Percentiles rank a stretch among this genome's conserved stretches.
Conservation (phyloP, 2,113 vertebrate species). For the Ochotona princeps region DNA sequence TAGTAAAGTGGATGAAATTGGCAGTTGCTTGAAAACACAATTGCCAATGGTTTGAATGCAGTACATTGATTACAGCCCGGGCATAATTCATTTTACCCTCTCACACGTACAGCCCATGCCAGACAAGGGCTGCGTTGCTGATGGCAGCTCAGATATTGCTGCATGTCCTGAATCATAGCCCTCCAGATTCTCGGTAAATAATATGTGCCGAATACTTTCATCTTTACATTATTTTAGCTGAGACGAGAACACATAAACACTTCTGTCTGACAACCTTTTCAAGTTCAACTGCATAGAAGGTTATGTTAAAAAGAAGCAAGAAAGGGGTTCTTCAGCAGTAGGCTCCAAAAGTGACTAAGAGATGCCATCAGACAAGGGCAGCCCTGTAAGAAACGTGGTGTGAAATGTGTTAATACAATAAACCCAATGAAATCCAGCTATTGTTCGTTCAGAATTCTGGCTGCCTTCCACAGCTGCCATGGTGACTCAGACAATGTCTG, state of each 20-base stretch:
- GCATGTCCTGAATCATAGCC: slow-evolving; percentile 76
- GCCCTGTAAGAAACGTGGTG: slow-evolving; percentile 61
- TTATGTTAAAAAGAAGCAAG: slow-evolving; percentile 75
- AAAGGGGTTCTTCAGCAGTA: slow-evolving; percentile 67
- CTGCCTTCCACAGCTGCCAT: slow-evolving; percentile 46
- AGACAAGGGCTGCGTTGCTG: slow-evolving; percentile 74
- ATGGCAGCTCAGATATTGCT: slow-evolving; percentile 80
- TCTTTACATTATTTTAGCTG: slow-evolving; percentile 76
- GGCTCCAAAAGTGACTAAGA: slow-evolving; percentile 61
- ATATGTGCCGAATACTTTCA: slow-evolving; percentile 66
- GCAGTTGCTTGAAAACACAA: slow-evolving; percentile 83
- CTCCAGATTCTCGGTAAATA: slow-evolving; percentile 73
- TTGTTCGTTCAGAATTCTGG: slow-evolving; percentile 61
- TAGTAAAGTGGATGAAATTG: slow-evolving; percentile 83
- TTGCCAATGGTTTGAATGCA: slow-evolving; percentile 85
- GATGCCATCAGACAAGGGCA: slow-evolving; percentile 65
- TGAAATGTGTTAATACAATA: slow-evolving; percentile 63
- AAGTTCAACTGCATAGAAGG: slow-evolving; percentile 74
- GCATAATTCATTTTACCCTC: slow-evolving; percentile 81
- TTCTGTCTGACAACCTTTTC: slow-evolving; percentile 73
- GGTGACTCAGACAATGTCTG: not conserved
- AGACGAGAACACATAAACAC: slow-evolving; percentile 69
- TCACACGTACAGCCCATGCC: slow-evolving; percentile 74
- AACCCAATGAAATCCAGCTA: slow-evolving; percentile 52
- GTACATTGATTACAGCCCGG: slow-evolving; percentile 82